Percentiles rank a stretch among this genome's conserved stretches.
Evolutionary conservation across 1,140 invertebrate genomes (phyloP).

Genomic region (Acromyrmex echinatior): DNA sequence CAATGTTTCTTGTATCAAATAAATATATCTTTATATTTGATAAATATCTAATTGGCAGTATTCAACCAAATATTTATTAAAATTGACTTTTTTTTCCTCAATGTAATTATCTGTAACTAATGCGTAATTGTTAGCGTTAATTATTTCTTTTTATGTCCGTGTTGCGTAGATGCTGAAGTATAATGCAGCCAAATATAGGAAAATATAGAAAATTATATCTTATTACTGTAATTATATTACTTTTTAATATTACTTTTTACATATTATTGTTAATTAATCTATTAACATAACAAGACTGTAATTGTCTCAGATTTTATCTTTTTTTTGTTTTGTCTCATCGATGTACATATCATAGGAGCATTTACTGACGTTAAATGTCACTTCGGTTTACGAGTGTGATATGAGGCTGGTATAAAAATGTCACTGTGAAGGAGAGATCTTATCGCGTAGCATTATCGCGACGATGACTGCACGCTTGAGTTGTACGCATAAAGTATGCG

Average conservation of each 20-base stretch:
- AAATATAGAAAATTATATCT: not conserved
- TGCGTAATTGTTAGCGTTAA: not conserved
- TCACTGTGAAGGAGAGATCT: slow-evolving; percentile 34
- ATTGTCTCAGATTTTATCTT: not conserved
- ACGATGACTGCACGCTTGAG: not conserved
- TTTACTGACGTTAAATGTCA: slow-evolving; percentile 28
- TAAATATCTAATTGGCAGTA: too few relatives aligned
- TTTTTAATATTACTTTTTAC: too few relatives aligned
- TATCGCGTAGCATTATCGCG: slow-evolving; percentile 32
- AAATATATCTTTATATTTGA: too few relatives aligned
- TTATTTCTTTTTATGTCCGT: not conserved
- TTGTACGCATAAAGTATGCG: slow-evolving; percentile 33
- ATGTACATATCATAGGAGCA: too few relatives aligned
- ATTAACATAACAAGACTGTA: not conserved
- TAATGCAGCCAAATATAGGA: not conserved
- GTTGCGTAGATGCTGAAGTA: not conserved
- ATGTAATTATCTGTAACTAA: not conserved
- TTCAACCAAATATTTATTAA: too few relatives aligned
- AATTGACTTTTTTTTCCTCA: too few relatives aligned
- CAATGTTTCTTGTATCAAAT: too few relatives aligned
- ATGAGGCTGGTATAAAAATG: slow-evolving; percentile 21
- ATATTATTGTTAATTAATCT: not conserved
- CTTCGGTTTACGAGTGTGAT: slow-evolving; percentile 42
- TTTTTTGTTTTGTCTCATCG: not conserved
- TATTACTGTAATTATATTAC: not conserved